Conservation (phyloP, 2,797 vertebrate genomes). For the Sebastes taczanowskii region DNA sequence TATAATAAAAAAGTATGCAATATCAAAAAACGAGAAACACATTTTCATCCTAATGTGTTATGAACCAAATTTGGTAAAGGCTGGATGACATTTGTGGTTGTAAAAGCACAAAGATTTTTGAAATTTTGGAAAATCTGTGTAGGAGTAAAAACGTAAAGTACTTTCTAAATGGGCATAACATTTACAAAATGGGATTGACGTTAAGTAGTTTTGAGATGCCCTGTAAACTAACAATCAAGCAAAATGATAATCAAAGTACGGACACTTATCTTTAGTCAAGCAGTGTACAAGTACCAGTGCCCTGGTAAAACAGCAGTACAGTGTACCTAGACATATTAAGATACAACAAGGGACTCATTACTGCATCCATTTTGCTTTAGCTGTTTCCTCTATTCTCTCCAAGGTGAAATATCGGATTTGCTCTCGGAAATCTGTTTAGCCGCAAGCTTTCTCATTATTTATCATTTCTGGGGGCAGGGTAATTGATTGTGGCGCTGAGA, state of each 20-base stretch:
- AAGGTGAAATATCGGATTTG: conserved; percentile 71
- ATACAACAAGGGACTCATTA: conserved; percentile 66
- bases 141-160: not conserved
- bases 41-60: not conserved
- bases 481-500: conserved; percentile 73
- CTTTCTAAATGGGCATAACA: not conserved
- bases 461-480: conserved; percentile 70
- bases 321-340: conserved; percentile 45
- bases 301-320: conserved; percentile 9
- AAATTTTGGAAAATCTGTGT: not conserved
- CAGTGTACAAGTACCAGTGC: not conserved
- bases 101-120: no score
- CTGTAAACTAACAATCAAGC: not conserved
- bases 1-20: not conserved
- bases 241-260: conserved; percentile 1
- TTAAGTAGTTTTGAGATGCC: not conserved
- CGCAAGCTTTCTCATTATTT: conserved; percentile 70
- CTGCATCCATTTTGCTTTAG: conserved; percentile 58
- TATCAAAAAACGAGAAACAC: not conserved
- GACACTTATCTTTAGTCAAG: not conserved
- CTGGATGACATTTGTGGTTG: not conserved
- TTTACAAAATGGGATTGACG: not conserved
- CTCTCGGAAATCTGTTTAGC: conserved; percentile 69
- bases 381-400: conserved; percentile 53
- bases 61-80: not conserved